Base-by-base conservation (phyloP, 2,113 vertebrate genomes). In the Pavo muticus region DNA sequence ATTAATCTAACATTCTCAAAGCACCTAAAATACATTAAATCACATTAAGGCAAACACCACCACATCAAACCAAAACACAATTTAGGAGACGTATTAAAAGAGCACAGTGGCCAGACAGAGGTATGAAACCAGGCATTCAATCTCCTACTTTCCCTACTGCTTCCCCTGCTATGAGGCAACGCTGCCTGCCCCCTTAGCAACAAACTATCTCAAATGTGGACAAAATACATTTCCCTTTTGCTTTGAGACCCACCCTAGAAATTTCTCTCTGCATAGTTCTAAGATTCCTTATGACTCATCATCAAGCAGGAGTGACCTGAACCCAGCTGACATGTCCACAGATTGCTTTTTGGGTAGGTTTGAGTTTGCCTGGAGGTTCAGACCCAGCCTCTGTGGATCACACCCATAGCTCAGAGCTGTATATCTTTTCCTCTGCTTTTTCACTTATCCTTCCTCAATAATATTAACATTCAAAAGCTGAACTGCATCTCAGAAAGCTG, bases 231-330 rank as follows among this genome's bases (percentile, higher is more conserved):
- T 87, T 79, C 9, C 1, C 59, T 48, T 93, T 85, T 79, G 45
- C 84, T 93, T 91, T 24, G 45, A 89, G 92, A 84, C 86, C 86
- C 86, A 93, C 90, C 95, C 90, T 77, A 83, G 82, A 76, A 73
- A 82, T 87, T 95, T 94, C 60, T 89, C 64, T 39, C 40, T 4
- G 32, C 88, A 87, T 91, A 87, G 73, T 94, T 96, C 60, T 87
- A 70, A 68, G 71, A 87, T 94, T 85, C 83, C 79, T 97, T 88
- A 89, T 87, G 83, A 96, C 75, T 95, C 29, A 27, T 74, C 76
- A 91, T 59, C 87, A 76, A 60, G 57, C 83, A 52, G 89, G 83
- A 93, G 48, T 72, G 78, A 74, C 25, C 18, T 81, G 82, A 93
- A 81, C 30, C 37, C 48, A 74, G 52, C 0, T 63, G 63, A 78